Evolutionary conservation across 2,113 vertebrate species (phyloP).

Genomic region (Falcunculus frontatus): DNA sequence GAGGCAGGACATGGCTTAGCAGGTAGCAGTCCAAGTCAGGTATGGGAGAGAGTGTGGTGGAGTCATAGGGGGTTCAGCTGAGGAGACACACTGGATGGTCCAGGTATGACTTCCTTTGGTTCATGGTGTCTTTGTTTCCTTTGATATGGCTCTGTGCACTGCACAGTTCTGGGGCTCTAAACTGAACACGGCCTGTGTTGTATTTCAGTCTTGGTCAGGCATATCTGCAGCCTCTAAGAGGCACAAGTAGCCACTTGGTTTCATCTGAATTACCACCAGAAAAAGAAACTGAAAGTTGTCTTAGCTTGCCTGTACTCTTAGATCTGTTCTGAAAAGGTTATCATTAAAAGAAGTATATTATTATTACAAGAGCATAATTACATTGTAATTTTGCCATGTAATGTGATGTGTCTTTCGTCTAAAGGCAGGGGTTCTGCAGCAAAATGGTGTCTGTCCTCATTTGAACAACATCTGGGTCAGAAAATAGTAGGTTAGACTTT

Average conservation of each 20-base stretch:
- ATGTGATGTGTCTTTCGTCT: background rate
- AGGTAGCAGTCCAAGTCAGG: background rate
- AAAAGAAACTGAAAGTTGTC: constrained; percentile 33
- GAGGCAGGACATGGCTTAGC: background rate
- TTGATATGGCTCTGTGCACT: background rate
- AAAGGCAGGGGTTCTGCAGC: background rate
- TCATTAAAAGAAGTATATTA: background rate
- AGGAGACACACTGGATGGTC: background rate
- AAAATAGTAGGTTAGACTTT: constrained; percentile 41
- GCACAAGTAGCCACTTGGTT: background rate
- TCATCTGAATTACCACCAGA: background rate
- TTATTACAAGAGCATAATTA: constrained; percentile 3
- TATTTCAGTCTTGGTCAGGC: background rate
- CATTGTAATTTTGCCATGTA: background rate
- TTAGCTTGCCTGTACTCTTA: background rate
- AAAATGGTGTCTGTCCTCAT: background rate
- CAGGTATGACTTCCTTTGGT: background rate
- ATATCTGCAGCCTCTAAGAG: background rate
- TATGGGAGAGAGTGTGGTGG: background rate
- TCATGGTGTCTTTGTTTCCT: background rate
- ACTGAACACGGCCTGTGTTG: background rate
- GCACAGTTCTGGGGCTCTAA: background rate
- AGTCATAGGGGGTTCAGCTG: background rate
- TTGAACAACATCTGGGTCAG: constrained; percentile 21
- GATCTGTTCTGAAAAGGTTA: constrained; percentile 5